These are phyloP conservation scores for Diarsia rubi DNA, from an alignment of 2,888 invertebrate species.

Conservation along the genomic window DNA sequence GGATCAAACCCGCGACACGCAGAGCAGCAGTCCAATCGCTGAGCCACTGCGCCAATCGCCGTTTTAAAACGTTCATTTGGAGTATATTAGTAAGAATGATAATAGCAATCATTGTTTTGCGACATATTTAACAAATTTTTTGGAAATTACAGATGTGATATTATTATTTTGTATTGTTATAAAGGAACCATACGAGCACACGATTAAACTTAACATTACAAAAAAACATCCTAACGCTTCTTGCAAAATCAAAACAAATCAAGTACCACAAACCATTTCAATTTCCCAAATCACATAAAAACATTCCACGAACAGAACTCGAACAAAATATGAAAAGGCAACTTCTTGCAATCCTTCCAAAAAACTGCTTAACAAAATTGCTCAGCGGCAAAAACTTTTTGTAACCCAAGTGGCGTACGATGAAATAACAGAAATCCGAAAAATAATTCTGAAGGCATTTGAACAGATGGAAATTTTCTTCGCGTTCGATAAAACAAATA, in stretches of 20 bases:
- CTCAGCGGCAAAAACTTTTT: constrained; percentile 54
- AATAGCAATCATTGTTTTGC: no score
- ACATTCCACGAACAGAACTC: constrained; percentile 35
- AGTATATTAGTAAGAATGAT: neutral
- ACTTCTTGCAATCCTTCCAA: constrained; percentile 39
- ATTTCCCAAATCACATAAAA: constrained; percentile 36
- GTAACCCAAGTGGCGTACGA: constrained; percentile 56
- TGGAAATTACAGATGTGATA: neutral
- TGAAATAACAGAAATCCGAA: constrained; percentile 63
- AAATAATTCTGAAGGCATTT: constrained; percentile 61
- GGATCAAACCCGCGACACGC: no score
- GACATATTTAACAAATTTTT: neutral
- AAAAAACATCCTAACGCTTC: neutral
- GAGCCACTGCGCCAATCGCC: no score
- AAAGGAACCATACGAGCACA: no score
- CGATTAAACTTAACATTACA: neutral
- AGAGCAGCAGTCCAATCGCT: no score
- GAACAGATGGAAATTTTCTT: constrained; percentile 59
- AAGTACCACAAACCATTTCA: constrained; percentile 16
- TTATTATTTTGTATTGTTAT: neutral
- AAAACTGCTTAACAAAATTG: constrained; percentile 58
- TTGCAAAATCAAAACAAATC: constrained; percentile 8
- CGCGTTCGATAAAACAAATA: constrained; percentile 65
- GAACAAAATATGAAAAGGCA: constrained; percentile 40
- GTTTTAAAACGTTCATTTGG: neutral